Base-by-base conservation (phyloP, 2,888 invertebrate species). In the Noctua pronuba region DNA sequence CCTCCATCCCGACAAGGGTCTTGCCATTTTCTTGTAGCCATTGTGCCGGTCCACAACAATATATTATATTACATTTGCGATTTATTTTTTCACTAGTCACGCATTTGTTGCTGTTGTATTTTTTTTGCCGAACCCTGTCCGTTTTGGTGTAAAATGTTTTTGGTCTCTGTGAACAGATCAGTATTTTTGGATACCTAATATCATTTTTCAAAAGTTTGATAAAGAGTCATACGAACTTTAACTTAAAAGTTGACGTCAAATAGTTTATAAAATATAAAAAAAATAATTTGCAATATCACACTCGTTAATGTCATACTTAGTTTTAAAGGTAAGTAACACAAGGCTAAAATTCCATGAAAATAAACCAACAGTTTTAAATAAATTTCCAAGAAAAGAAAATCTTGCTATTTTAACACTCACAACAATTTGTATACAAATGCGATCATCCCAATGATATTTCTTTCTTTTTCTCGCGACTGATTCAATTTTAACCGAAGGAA, bases 1-100 rank as follows among this genome's bases (percentile, higher is more conserved):
- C 85, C 90, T 85, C 73, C 88, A 70, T 83, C 80, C 83, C 82
- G 84, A 88, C 83, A 83, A 89, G 89, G 90, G 89, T 89, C 79
- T 68, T 81, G 83, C 84, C 73, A 87, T 88, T 89, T 89, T 84
- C 89, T 83, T 75, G 82, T 80, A 87, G 67, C 90, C 66, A 89
- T 88, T 89, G 90, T 89, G 66, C 68, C 74, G 67, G 69, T 84
- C 75, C 79, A 72, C 81, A 79, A 80, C 72, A 87, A 86, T 83
- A 79, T 72, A 70, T 83, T 72, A 70, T 83, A 82, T 86, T 80
- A 75, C 76, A 70, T 83, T 85, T 72, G 62, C 82, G 71, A 84
- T 85, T 77, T 77, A 79, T 84, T 82, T 89, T 83, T 88, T 79
- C 79, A 79, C 84, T 68, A 82, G 83, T 82, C 86, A 87, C 78